Percentiles rank a stretch among this genome's conserved stretches.
These are phyloP conservation scores for Drosophila novamexicana DNA, from an alignment of 1,140 invertebrate species.

Conservation along the genomic window DNA sequence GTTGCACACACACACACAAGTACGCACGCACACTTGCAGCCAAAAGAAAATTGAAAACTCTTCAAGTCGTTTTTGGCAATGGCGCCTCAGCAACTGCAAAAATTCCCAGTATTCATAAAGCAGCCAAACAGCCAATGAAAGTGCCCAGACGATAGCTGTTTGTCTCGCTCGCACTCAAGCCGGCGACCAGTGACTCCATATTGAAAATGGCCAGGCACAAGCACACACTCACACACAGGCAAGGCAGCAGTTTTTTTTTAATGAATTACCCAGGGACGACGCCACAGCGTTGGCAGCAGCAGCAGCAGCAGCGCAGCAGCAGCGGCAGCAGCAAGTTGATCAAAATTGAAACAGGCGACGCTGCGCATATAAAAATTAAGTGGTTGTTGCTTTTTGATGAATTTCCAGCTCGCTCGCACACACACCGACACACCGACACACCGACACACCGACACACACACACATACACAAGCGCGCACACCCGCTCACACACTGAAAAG, in stretches of 20 bases:
- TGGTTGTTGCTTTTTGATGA: conserved; percentile 83
- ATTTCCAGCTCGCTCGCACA: conserved; percentile 77
- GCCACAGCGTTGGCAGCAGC: conserved; percentile 17
- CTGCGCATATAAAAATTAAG: conserved; percentile 83
- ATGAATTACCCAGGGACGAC: conserved; percentile 50
- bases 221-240: background rate
- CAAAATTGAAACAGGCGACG: conserved; percentile 79
- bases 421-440: conserved; percentile 17
- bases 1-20: conserved; percentile 25
- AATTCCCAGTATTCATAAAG: conserved; percentile 72
- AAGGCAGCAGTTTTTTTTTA: conserved; percentile 45
- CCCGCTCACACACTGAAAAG: background rate
- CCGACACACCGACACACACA: background rate
- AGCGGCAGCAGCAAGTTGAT: conserved; percentile 59
- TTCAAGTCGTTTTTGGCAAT: conserved; percentile 77
- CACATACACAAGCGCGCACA: conserved; percentile 2
- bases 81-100: conserved; percentile 47
- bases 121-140: conserved; percentile 61
- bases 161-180: conserved; percentile 57
- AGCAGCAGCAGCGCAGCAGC: conserved; percentile 15
- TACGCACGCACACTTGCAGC: background rate
- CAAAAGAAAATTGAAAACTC: conserved; percentile 78
- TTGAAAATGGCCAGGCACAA: conserved; percentile 67
- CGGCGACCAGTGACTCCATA: conserved; percentile 45
- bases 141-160: conserved; percentile 27